Evolutionary conservation across 2,888 invertebrate genomes (phyloP).

Genomic region (Corbicula japonica): DNA sequence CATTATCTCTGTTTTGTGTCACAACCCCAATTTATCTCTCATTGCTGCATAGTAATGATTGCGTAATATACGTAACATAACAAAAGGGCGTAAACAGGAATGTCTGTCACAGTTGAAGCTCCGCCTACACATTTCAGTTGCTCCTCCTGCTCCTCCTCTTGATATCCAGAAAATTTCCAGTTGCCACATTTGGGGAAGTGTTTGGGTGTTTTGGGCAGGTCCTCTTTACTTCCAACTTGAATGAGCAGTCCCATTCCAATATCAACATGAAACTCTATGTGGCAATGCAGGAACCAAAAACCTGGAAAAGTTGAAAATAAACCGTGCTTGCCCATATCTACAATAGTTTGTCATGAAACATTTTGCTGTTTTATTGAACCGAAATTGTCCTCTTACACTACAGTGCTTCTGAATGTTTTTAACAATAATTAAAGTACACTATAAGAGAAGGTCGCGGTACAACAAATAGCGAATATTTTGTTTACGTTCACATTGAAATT

Average conservation of each 20-base stretch:
- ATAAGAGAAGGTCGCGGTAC: not conserved
- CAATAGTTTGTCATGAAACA: too few relatives aligned
- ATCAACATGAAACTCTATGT: conserved; percentile 96
- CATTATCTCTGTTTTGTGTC: too few relatives aligned
- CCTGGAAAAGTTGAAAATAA: conserved; percentile 88
- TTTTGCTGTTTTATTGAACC: too few relatives aligned
- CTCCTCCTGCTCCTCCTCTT: conserved; percentile 33
- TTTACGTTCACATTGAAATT: not conserved
- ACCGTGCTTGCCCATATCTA: not conserved
- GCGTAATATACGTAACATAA: too few relatives aligned
- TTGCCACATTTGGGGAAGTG: conserved; percentile 93
- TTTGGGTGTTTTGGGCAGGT: conserved; percentile 91
- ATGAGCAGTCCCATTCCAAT: conserved; percentile 95
- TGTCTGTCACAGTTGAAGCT: conserved; percentile 16
- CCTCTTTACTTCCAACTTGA: conserved; percentile 93
- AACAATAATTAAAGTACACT: not conserved
- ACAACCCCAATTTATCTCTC: too few relatives aligned
- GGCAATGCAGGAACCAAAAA: conserved; percentile 97
- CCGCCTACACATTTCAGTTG: not conserved
- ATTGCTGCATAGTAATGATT: too few relatives aligned
- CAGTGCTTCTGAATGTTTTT: not conserved
- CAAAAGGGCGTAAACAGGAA: too few relatives aligned
- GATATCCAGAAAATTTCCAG: conserved; percentile 83
- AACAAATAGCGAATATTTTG: not conserved
- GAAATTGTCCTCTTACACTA: too few relatives aligned